A percentile compares a stretch with the other conserved stretches of the same genome.
phyloP scores from a whole-genome alignment of 1,140 invertebrate genomes.

The Hypsibius dujardini region DNA sequence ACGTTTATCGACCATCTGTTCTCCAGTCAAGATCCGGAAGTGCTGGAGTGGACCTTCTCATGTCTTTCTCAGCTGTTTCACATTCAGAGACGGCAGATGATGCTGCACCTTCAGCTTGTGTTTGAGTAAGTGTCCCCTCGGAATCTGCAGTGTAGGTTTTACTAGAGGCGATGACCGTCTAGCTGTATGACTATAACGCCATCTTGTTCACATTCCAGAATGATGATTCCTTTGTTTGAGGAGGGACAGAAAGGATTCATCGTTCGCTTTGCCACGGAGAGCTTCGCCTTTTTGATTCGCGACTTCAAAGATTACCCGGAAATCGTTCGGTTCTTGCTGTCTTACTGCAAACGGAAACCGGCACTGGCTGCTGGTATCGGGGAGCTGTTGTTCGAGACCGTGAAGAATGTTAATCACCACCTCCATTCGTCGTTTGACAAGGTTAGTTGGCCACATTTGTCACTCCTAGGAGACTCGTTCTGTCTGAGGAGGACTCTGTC shows the following conservation, averaged over 20 bases:
- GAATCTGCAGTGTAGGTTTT: too few relatives aligned
- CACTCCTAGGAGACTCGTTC: too few relatives aligned
- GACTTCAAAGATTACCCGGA: neutral
- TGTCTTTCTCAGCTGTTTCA: conserved; percentile 74
- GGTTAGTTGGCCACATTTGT: too few relatives aligned
- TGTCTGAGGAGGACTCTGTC: neutral
- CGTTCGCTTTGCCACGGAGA: conserved; percentile 72
- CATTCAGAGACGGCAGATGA: conserved; percentile 44
- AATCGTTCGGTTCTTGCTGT: neutral
- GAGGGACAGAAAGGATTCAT: conserved; percentile 54
- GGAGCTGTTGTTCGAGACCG: neutral
- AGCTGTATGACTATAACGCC: too few relatives aligned
- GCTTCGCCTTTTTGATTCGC: conserved; percentile 72
- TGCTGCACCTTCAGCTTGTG: conserved; percentile 47
- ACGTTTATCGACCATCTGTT: conserved; percentile 50
- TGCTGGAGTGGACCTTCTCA: conserved; percentile 60
- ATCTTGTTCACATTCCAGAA: too few relatives aligned
- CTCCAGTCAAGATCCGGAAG: conserved; percentile 55
- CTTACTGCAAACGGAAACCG: neutral
- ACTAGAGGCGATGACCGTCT: too few relatives aligned
- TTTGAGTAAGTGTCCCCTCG: conserved; percentile 15
- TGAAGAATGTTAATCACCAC: neutral
- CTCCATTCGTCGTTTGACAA: conserved; percentile 1
- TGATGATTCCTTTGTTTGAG: conserved; percentile 53
- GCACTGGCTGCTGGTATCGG: neutral